Evolutionary conservation across 2,888 invertebrate genomes (phyloP), one percentile per base, ranked within the genome.

Genomic region (Mythimna albipuncta): DNA sequence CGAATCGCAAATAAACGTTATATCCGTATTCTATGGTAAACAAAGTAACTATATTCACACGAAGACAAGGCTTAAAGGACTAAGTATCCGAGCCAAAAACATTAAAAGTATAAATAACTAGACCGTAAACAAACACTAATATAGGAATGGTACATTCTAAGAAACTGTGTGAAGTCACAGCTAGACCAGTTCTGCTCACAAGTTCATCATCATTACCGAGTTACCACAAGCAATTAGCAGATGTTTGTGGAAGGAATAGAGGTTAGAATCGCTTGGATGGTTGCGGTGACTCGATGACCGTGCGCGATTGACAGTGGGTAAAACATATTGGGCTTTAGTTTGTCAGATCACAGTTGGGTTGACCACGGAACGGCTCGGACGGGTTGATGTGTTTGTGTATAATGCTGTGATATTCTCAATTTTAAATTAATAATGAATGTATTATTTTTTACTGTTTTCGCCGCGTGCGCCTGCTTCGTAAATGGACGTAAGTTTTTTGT

Each of bases 401-500:
- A 68, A 64, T 81, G 77, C 70, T 79, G 86, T 86, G 85, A 85
- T 70, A 76, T 47, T 55, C 57, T 21, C 9, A 61, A 38, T 52
- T 72, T 2, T 58, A 72, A 44, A 54, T 52, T 64, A 71, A 70
- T 79, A 75, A 86, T 85, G 85, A 75, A 72, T 38, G 57, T 79
- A 59, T 54, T 76, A 66, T 21, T 84, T 61, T 54, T 84, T 63
- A 80, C 80, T 32, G 52, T 85, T 21, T 55, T 89, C 19, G 75
- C 83, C 26, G 69, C 81, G 13, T 83, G 74, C 69, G 72, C 85
- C 68, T 86, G 84, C 70, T 63, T 77, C 26, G 87, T 84, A 52
- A 71, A 82, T 77, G 89, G 89, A 75, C 89, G 90, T 90, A 79
- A 90, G 90, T 89, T 41, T 67, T 32, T 62, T 69, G 52, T 59